Base-by-base conservation (phyloP, 2,113 vertebrate genomes). In the Rhinolophus ferrumequinum region DNA sequence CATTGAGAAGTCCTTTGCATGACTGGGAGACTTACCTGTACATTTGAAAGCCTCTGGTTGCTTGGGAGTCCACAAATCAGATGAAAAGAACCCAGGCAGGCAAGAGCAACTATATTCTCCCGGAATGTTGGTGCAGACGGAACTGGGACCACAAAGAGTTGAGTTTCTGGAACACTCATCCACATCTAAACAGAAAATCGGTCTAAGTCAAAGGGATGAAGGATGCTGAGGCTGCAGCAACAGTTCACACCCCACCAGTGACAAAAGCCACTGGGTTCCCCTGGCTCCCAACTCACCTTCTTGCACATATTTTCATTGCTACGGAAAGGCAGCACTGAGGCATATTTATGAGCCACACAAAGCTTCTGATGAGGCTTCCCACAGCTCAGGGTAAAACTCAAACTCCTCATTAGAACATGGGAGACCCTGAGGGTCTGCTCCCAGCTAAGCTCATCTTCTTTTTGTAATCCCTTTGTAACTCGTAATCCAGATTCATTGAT, bases 61-160 rank as follows among this genome's bases (percentile, higher is more conserved):
- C 12, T 52, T 72, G 38, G 35, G 22, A 14, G 6, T 70, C 76
- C 75, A 70, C 9, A 14, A 3, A 2, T 2, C 4, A 24, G 76
- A 28, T 0, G 33, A 66, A 64, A n/a, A 28, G 64, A 88, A 97
- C 18, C 87, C 95, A 28, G 90, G 33, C 18, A 93, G 67, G 38
- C 96, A 97, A 26, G 38, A 80, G 21, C 97, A 97, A 26, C 0
- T 24, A 35, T 94, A 97, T 12, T 14, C 24, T 47, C 97, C 97
- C 0, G 3, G 33, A 28, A 11, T 22, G 54, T 96, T 97, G 64
- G 8, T 52, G n/a, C 96, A 97, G 50, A 84, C 5, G 1, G 94
- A 80, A 19, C 4, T 58, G 8, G 70, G 58, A 38, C 72, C 94
- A 47, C 97, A 97, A 7, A 88, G 76, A 26, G 75, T 47, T 0